phyloP scores from a whole-genome alignment of 2,113 vertebrate species.

The Chinchilla lanigera region DNA sequence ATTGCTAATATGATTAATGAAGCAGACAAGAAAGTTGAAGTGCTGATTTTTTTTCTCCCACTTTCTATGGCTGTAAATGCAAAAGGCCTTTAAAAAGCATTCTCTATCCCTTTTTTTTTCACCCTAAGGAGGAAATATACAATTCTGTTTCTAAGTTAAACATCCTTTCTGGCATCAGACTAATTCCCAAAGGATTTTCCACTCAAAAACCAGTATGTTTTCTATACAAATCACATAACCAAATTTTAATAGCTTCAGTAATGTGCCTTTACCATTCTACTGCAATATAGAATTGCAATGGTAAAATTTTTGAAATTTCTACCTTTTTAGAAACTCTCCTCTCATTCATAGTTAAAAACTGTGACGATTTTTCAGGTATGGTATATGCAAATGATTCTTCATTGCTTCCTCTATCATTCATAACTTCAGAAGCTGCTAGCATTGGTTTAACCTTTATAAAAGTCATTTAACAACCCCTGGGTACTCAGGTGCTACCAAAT shows the following conservation, averaged over 20 bases:
- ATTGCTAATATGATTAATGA: slow-evolving; percentile 85
- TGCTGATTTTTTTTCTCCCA: slow-evolving; percentile 30
- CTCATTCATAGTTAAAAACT: background rate
- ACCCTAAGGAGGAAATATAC: slow-evolving; percentile 76
- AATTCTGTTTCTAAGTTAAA: slow-evolving; percentile 83
- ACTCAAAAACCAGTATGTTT: slow-evolving; percentile 77
- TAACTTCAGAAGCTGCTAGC: background rate
- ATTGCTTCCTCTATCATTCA: background rate
- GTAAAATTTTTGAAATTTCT: background rate
- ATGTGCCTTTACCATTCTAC: background rate
- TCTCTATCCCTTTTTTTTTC: slow-evolving; percentile 65
- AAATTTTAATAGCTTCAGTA: slow-evolving; percentile 75
- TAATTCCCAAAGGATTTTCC: slow-evolving; percentile 81
- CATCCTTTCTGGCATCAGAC: slow-evolving; percentile 80
- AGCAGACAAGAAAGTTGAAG: slow-evolving; percentile 81
- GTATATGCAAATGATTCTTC: background rate
- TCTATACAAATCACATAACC: slow-evolving; percentile 78
- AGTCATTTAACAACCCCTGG: background rate
- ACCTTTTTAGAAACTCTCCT: background rate
- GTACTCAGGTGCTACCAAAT: background rate
- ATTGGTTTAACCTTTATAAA: background rate
- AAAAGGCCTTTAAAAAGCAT: slow-evolving; percentile 78
- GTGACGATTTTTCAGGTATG: background rate
- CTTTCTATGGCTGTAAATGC: slow-evolving; percentile 78
- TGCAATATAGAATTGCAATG: background rate